Conservation (phyloP, 2,113 vertebrate species). For the Platysteira castanea region DNA sequence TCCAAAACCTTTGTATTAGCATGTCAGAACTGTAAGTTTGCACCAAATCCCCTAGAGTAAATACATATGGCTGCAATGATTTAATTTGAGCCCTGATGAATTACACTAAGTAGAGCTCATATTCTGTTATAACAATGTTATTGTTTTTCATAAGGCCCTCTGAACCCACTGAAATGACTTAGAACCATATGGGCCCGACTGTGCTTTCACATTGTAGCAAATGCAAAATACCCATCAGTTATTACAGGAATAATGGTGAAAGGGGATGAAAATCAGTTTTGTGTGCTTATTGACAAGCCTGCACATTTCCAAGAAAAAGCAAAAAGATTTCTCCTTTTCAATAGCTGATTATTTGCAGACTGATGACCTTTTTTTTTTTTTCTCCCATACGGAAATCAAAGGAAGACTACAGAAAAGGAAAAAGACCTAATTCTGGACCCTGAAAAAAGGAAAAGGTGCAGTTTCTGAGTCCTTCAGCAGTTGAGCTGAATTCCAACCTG, state of each 20-base stretch:
- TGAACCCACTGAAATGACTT: not conserved
- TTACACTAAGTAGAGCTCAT: not conserved
- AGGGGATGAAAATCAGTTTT: not conserved
- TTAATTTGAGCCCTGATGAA: not conserved
- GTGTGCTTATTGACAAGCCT: not conserved
- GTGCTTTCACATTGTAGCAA: not conserved
- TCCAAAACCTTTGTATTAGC: not conserved
- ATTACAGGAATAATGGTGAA: not conserved
- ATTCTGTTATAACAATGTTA: not conserved
- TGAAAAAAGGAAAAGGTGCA: not conserved
- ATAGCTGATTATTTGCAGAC: not conserved
- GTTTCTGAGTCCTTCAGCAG: not conserved
- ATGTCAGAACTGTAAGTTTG: not conserved
- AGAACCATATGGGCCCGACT: not conserved
- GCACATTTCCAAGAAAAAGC: not conserved
- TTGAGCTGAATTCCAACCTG: not conserved
- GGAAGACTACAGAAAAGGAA: not conserved
- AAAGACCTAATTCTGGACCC: not conserved
- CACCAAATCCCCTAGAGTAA: not conserved
- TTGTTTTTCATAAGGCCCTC: not conserved
- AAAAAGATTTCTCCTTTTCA: not conserved
- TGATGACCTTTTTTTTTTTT: not conserved
- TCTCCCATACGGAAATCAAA: not conserved
- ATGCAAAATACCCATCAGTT: not conserved
- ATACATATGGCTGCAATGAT: not conserved